phyloP scores from a whole-genome alignment of 2,888 invertebrate species.

The Oligia strigilis region DNA sequence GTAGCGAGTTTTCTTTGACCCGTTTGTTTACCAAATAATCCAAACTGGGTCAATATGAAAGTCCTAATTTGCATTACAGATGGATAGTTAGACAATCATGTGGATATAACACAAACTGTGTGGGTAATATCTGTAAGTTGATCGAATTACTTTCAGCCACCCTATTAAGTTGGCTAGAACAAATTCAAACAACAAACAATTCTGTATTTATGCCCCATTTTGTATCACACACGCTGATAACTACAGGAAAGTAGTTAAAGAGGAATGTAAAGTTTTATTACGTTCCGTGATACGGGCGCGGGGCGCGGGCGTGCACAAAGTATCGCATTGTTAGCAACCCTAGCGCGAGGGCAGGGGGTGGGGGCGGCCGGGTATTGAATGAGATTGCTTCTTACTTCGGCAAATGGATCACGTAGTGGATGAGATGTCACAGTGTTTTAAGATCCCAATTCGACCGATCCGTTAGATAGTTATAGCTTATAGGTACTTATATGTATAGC shows the following conservation, averaged over 20 bases:
- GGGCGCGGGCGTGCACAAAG: conserved; percentile 81
- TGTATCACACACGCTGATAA: conserved; percentile 85
- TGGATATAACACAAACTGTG: conserved; percentile 14
- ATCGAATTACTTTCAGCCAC: conserved; percentile 40
- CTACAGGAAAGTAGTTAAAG: conserved; percentile 88
- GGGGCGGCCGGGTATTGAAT: conserved; percentile 88
- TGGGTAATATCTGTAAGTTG: conserved; percentile 1
- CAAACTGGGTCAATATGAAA: conserved; percentile 6
- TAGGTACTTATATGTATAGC: conserved; percentile 61
- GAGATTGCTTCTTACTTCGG: conserved; percentile 91
- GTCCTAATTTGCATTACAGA: conserved; percentile 7
- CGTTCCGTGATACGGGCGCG: conserved; percentile 83
- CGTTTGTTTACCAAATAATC: conserved; percentile 32
- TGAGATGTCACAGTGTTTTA: conserved; percentile 91
- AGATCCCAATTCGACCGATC: conserved; percentile 89
- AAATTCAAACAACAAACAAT: conserved; percentile 71
- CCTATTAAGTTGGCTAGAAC: conserved; percentile 53
- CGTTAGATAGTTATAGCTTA: conserved; percentile 78
- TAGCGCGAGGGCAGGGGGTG: conserved; percentile 72
- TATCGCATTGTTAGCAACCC: conserved; percentile 88
- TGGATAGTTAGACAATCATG: background rate
- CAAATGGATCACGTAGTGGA: conserved; percentile 91
- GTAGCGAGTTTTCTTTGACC: conserved; percentile 45
- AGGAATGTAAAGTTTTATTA: conserved; percentile 89
- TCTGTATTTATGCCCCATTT: conserved; percentile 81